Base-by-base conservation (phyloP, 2,888 invertebrate species). In the Pimpla rufipes region DNA sequence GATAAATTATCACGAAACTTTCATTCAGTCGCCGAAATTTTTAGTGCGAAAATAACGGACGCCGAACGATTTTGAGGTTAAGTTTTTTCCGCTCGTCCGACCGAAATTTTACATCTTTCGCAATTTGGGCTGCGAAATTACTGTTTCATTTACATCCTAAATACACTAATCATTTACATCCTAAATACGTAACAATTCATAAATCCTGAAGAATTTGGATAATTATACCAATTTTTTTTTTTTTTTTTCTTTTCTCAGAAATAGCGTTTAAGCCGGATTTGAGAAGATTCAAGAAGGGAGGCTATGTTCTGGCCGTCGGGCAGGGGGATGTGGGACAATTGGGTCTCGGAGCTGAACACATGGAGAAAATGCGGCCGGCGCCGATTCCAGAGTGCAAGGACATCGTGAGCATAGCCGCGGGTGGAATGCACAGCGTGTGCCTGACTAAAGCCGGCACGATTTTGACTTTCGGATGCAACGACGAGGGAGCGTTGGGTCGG, bases 391-490 rank as follows among this genome's bases (percentile, higher is more conserved):
- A 93, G 8, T 91, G 94, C 3, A 89, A 94, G 37, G 93, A 95
- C 88, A 94, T 97, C 10, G 95, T 98, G 0, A 96, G 96, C 77
- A 94, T 97, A 50, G 95, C 94, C 88, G 98, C 98, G 0, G 99
- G 99, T 0, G 99, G 99, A 47, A 99, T 99, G 97, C 99, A 99
- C 93, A 98, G 98, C 16, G 95, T 98, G 8, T 96, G 96, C 88
- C 93, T 98, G 42, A 96, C 97, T 5, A 94, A 95, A 47, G 95
- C 95, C 59, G 98, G 98, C 73, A 96, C 97, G 94, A 96, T 98
- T 0, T 95, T 97, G 93, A 97, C 98, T 1, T 98, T 98, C 94
- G 98, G 99, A 0, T 99, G 99, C 92, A 99, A 99, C 93, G 99
- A 99, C 93, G 99, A 99, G 92, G 98, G 98, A 0, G 98, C 98